Percentiles rank a stretch among this genome's conserved stretches.
phyloP scores from a whole-genome alignment of 2,113 vertebrate genomes.

The Vireo altiloquus region DNA sequence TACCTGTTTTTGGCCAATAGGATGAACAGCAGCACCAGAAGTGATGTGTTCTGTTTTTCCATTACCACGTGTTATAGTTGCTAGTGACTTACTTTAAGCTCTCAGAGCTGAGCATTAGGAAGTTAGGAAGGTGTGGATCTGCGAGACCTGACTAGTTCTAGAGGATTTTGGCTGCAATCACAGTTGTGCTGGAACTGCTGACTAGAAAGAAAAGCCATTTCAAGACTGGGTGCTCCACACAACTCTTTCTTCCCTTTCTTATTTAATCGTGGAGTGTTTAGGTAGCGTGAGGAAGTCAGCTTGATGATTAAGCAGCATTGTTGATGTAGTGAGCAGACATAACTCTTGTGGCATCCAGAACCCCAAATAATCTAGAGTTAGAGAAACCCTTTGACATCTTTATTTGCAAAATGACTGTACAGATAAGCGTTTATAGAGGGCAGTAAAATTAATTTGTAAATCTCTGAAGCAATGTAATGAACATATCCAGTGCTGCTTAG shows the following conservation, averaged over 20 bases:
- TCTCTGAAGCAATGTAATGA: not conserved
- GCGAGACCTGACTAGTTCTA: fast-evolving
- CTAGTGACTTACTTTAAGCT: not conserved
- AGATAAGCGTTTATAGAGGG: not conserved
- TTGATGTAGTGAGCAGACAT: not conserved
- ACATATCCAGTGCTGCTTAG: not conserved
- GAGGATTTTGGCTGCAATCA: not conserved
- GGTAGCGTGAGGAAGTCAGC: not conserved
- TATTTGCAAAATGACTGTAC: not conserved
- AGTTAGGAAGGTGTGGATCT: not conserved
- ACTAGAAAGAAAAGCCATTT: not conserved
- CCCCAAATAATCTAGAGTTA: not conserved
- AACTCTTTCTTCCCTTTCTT: not conserved
- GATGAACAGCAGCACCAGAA: not conserved
- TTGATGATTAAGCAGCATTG: not conserved
- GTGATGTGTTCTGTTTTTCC: not conserved
- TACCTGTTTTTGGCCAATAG: not conserved
- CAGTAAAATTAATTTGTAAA: not conserved
- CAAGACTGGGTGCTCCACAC: not conserved
- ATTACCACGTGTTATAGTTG: not conserved
- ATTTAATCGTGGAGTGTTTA: not conserved
- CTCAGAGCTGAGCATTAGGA: not conserved
- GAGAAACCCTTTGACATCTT: not conserved
- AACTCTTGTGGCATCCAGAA: not conserved
- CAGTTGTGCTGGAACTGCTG: not conserved